These are phyloP conservation scores for Poecilus cupreus DNA, from an alignment of 2,888 invertebrate genomes.

Conservation along the genomic window DNA sequence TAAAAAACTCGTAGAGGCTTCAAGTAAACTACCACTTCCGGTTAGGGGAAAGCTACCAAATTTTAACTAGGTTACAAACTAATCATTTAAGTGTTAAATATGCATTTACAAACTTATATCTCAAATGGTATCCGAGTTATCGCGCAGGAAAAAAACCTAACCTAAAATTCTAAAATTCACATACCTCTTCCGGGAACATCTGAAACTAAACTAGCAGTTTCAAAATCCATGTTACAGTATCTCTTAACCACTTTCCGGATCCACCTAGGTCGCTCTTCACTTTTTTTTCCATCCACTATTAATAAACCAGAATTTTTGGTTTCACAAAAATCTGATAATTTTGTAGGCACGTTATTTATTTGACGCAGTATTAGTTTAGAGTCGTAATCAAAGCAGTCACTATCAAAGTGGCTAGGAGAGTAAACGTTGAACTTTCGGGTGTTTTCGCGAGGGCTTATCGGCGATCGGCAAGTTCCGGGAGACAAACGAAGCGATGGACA, in stretches of 20 bases:
- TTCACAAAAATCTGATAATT: constrained; percentile 49
- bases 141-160: too few relatives aligned
- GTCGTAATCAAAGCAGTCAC: constrained; percentile 72
- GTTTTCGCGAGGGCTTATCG: constrained; percentile 70
- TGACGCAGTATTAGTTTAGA: constrained; percentile 70
- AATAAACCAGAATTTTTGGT: constrained; percentile 64
- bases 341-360: constrained; percentile 66
- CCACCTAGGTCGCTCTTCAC: constrained; percentile 70
- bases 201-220: constrained; percentile 71
- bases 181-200: constrained; percentile 72
- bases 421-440: constrained; percentile 71
- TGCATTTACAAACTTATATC: too few relatives aligned
- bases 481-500: constrained; percentile 69
- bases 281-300: constrained; percentile 69
- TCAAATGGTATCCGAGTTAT: too few relatives aligned
- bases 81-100: too few relatives aligned
- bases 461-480: constrained; percentile 71
- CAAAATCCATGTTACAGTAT: constrained; percentile 72
- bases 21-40: too few relatives aligned
- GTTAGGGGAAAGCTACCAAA: too few relatives aligned
- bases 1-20: too few relatives aligned
- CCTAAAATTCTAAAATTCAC: too few relatives aligned
- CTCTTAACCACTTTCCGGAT: constrained; percentile 72
- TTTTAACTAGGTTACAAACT: too few relatives aligned
- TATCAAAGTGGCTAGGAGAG: constrained; percentile 70